These are phyloP conservation scores for Pimephales promelas DNA, from an alignment of 2,113 vertebrate species.

Conservation along the genomic window DNA sequence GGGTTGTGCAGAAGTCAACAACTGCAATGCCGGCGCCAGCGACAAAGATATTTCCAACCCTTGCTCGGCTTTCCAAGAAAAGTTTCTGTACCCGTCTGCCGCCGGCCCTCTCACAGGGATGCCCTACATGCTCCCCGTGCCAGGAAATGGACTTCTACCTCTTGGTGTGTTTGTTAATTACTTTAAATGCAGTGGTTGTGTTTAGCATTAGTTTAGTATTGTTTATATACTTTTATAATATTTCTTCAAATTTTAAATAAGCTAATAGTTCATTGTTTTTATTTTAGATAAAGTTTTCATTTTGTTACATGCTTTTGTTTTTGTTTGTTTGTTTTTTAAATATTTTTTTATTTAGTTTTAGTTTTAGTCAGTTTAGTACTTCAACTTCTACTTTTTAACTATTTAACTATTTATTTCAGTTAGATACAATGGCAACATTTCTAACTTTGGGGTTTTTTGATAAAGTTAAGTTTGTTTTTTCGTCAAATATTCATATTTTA, in stretches of 20 bases:
- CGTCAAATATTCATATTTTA: too few relatives aligned
- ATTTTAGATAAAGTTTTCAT: neutral
- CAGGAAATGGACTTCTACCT: slow-evolving; percentile 73
- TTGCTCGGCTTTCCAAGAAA: slow-evolving; percentile 80
- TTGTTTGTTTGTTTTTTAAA: neutral
- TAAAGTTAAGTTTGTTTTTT: too few relatives aligned
- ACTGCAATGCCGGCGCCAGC: slow-evolving; percentile 64
- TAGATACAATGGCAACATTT: too few relatives aligned
- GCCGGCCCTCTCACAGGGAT: slow-evolving; percentile 71
- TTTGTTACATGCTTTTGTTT: neutral
- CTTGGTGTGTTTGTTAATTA: slow-evolving; percentile 64
- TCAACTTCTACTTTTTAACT: neutral
- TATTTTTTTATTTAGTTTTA: neutral
- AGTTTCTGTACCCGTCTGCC: slow-evolving; percentile 78
- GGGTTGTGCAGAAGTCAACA: slow-evolving; percentile 69
- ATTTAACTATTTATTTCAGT: neutral
- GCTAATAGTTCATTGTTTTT: neutral
- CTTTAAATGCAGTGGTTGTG: neutral
- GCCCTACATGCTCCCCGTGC: slow-evolving; percentile 80
- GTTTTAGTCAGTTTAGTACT: neutral
- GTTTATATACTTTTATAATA: neutral
- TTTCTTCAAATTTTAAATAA: neutral
- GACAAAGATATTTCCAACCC: slow-evolving; percentile 78
- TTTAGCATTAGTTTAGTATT: slow-evolving; percentile 6
- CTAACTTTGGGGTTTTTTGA: too few relatives aligned